Base-by-base conservation (phyloP, 2,113 vertebrate species). In the Hippocampus abdominalis region DNA sequence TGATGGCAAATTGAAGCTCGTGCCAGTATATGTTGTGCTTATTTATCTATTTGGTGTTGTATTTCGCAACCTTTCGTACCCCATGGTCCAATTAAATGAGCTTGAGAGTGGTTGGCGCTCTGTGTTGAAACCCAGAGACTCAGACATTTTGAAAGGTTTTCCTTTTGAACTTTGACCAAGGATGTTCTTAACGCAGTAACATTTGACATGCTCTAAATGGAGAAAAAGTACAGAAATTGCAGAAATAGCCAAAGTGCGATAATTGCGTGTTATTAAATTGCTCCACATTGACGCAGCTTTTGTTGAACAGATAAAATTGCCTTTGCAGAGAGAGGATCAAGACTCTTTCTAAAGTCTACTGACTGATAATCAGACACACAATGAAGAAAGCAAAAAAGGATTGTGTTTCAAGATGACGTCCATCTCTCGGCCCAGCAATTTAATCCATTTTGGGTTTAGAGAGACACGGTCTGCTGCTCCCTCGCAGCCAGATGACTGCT, bases 21-120 rank as follows among this genome's bases (percentile, higher is more conserved):
- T 6, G 32, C 70, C 6, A 18, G 68, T n/a, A 57, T 39, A 68
- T 51, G 77, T 49, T 61, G 20, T 78, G 80, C 80, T 89, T 89
- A 88, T 91, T 90, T 90, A 84, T 90, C 85, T 84, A 80, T 87
- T 84, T 88, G 86, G 81, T 80, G 78, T 87, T 81, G 86, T 83
- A 81, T 82, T 89, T 84, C 69, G 79, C 87, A 84, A 89, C 80
- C 77, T 84, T 84, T 86, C 74, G 75, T 73, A 86, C 87, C 87
- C 87, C 73, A 66, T 88, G 90, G 88, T 84, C 86, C 88, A 90
- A 91, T 91, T 91, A 91, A 79, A 67, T 77, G 74, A 78, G 81
- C 79, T 86, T 82, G 89, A 88, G 84, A 86, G 83, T 83, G 70
- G 78, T 64, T 83, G 80, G 73, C 25, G 72, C 75, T 69, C 64